Evolutionary conservation across 2,888 invertebrate species (phyloP).

Genomic region (Spisula solida): DNA sequence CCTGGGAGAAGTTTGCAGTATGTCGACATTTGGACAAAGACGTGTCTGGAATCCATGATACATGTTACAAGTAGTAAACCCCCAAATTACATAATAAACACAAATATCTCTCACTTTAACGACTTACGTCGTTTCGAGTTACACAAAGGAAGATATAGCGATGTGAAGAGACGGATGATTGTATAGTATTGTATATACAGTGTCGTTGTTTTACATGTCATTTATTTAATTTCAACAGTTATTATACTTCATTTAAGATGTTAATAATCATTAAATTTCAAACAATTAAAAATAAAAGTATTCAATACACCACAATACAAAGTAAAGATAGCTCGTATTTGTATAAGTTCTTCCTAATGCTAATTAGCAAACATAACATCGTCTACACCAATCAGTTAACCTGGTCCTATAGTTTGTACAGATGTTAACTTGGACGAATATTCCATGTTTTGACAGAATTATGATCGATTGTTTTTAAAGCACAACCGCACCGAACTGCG

Average conservation of each 20-base stretch:
- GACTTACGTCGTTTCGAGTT: not conserved
- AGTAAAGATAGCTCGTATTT: not conserved
- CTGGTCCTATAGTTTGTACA: constrained; percentile 31
- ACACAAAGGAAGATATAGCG: not conserved
- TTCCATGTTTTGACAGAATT: constrained; percentile 43
- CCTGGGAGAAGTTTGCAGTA: no score
- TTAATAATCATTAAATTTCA: not conserved
- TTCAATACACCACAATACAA: not conserved
- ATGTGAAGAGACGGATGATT: no score
- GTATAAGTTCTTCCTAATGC: not conserved
- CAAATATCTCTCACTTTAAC: not conserved
- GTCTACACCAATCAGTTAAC: not conserved
- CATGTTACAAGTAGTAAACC: no score
- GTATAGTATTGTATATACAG: no score
- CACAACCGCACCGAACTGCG: not conserved
- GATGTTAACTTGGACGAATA: constrained; percentile 35
- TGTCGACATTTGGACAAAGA: no score
- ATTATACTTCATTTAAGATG: not conserved
- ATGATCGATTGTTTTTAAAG: constrained; percentile 44
- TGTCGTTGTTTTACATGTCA: no score
- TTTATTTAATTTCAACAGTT: not conserved
- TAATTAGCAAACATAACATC: not conserved
- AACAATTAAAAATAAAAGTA: not conserved
- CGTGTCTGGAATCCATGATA: no score
- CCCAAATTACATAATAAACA: not conserved